These are phyloP conservation scores for Clarias laeviceps DNA, from an alignment of 2,797 vertebrate species.

Conservation along the genomic window DNA sequence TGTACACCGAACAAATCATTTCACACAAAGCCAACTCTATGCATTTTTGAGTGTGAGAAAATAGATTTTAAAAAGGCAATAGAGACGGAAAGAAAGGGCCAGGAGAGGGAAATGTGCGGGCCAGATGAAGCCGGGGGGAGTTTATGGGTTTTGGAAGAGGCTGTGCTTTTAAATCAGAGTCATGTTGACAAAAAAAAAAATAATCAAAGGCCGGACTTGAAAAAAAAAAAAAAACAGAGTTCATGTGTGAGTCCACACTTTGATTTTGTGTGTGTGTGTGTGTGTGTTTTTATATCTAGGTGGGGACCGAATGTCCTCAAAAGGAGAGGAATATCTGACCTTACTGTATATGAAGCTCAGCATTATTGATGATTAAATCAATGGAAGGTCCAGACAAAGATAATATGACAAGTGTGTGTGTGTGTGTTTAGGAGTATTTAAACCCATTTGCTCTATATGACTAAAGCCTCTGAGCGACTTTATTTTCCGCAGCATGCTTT, in stretches of 20 bases:
- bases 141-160: slow-evolving; percentile 59
- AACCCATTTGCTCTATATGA: neutral
- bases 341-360: neutral
- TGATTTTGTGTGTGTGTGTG: slow-evolving; percentile 2
- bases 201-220: slow-evolving; percentile 63
- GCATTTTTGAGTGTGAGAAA: slow-evolving; percentile 39
- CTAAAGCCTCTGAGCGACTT: neutral
- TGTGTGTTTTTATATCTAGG: slow-evolving; percentile 4
- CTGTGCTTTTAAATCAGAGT: slow-evolving; percentile 61
- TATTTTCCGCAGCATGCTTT: neutral
- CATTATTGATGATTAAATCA: neutral
- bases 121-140: slow-evolving; percentile 64
- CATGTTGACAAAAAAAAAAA: slow-evolving; percentile 46
- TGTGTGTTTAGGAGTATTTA: neutral
- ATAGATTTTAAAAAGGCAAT: slow-evolving; percentile 43
- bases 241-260: slow-evolving; percentile 49
- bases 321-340: neutral
- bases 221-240: slow-evolving; percentile 38
- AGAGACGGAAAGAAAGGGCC: slow-evolving; percentile 37
- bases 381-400: neutral
- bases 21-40: neutral
- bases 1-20: neutral
- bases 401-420: slow-evolving; percentile 4
- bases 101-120: slow-evolving; percentile 61
- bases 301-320: neutral